Evolutionary conservation across 2,797 vertebrate genomes (phyloP).

Genomic region (Protosalanx chinensis): DNA sequence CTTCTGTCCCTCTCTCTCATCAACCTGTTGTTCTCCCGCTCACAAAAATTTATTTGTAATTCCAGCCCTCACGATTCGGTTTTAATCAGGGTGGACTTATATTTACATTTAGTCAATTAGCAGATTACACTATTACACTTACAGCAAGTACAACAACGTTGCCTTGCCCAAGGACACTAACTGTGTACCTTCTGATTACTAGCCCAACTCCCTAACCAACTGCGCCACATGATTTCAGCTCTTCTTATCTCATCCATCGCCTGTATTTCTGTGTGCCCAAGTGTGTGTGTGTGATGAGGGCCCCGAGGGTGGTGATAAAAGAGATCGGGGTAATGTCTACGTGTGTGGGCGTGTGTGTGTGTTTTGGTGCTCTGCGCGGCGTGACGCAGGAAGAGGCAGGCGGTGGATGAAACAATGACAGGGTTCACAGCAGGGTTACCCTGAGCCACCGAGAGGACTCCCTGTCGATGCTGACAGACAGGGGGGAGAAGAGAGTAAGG

Average conservation of each 20-base stretch:
- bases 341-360: slow-evolving; percentile 19
- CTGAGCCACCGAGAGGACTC: slow-evolving; percentile 21
- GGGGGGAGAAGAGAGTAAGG: background rate
- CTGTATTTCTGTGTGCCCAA: slow-evolving; percentile 6
- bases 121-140: no score
- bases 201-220: no score
- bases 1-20: slow-evolving; percentile 23
- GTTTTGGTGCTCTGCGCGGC: slow-evolving; percentile 13
- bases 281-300: background rate
- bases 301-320: no score
- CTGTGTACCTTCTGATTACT: no score
- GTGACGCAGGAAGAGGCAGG: slow-evolving; percentile 29
- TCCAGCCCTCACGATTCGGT: slow-evolving; percentile 40
- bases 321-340: background rate
- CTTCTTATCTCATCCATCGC: slow-evolving; percentile 37
- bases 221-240: background rate
- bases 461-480: slow-evolving; percentile 8
- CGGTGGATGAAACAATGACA: slow-evolving; percentile 20
- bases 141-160: no score
- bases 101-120: no score
- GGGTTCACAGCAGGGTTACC: slow-evolving; percentile 50
- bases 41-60: slow-evolving; percentile 28
- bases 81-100: slow-evolving; percentile 48
- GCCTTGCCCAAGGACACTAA: no score
- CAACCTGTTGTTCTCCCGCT: slow-evolving; percentile 17